phyloP scores from a whole-genome alignment of 2,113 vertebrate species.

The Tetrax tetrax region DNA sequence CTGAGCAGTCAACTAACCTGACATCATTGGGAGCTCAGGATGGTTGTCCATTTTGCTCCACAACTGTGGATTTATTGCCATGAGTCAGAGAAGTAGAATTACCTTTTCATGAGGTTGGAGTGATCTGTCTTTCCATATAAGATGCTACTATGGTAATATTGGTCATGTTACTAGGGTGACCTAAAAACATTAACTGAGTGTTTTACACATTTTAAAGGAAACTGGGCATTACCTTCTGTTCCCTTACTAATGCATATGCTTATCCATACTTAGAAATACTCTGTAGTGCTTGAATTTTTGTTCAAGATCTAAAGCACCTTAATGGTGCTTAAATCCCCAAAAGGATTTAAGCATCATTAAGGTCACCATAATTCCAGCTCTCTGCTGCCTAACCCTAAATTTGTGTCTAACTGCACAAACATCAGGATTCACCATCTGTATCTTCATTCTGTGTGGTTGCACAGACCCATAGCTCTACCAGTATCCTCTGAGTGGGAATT shows the following conservation, averaged over 20 bases:
- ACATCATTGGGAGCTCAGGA: conserved; percentile 22
- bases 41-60: conserved; percentile 20
- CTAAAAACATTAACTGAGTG: conserved; percentile 49
- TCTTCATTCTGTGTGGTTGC: neutral
- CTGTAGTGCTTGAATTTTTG: neutral
- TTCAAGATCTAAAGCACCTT: neutral
- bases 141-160: conserved; percentile 50
- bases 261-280: conserved; percentile 3
- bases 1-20: conserved; percentile 21
- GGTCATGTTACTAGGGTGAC: conserved; percentile 48
- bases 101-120: conserved; percentile 52
- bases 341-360: neutral
- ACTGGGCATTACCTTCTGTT: conserved; percentile 10
- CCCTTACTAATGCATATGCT: neutral
- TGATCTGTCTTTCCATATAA: conserved; percentile 58
- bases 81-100: conserved; percentile 71
- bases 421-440: neutral
- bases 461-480: neutral
- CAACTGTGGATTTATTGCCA: conserved; percentile 53
- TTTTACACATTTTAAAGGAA: conserved; percentile 45
- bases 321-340: neutral
- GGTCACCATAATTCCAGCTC: neutral
- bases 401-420: neutral
- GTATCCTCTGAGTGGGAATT: neutral
- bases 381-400: neutral